phyloP scores from a whole-genome alignment of 1,140 invertebrate species.

The Copidosoma floridanum region DNA sequence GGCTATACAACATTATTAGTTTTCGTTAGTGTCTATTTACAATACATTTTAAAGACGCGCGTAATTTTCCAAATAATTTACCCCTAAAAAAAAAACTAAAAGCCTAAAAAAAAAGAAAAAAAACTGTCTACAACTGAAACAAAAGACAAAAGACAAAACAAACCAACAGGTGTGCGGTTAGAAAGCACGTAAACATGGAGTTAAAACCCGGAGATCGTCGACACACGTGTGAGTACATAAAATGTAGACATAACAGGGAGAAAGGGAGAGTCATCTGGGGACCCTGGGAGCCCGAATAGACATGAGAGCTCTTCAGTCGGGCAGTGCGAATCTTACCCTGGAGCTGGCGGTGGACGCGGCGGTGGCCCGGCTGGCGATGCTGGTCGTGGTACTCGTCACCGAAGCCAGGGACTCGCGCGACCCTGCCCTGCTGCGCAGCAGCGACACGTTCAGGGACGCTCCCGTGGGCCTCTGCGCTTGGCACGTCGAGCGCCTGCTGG shows the following conservation, averaged over 20 bases:
- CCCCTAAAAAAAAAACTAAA: too few relatives aligned
- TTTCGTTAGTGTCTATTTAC: too few relatives aligned
- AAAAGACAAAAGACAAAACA: neutral
- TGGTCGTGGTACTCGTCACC: constrained; percentile 69
- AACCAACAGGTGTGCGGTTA: neutral
- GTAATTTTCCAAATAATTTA: too few relatives aligned
- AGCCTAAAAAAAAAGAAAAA: too few relatives aligned
- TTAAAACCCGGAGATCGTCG: too few relatives aligned
- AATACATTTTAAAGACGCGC: too few relatives aligned
- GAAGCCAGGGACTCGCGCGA: constrained; percentile 86
- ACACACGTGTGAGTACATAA: too few relatives aligned
- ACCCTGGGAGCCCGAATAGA: neutral
- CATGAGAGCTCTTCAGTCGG: constrained; percentile 37
- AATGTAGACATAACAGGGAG: neutral
- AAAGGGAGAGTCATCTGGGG: neutral
- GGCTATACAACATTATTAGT: too few relatives aligned
- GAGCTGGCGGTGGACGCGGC: constrained; percentile 49
- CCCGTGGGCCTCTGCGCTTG: constrained; percentile 63
- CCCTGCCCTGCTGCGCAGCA: constrained; percentile 71
- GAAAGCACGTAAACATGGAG: too few relatives aligned
- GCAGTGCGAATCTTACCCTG: constrained; percentile 67
- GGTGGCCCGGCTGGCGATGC: constrained; percentile 55
- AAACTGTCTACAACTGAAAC: too few relatives aligned
- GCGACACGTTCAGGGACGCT: constrained; percentile 55
- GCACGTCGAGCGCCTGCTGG: constrained; percentile 66